A percentile compares a stretch with the other conserved stretches of the same genome.
Evolutionary conservation across 2,888 invertebrate genomes (phyloP).

Genomic region (Parnassius mnemosyne): DNA sequence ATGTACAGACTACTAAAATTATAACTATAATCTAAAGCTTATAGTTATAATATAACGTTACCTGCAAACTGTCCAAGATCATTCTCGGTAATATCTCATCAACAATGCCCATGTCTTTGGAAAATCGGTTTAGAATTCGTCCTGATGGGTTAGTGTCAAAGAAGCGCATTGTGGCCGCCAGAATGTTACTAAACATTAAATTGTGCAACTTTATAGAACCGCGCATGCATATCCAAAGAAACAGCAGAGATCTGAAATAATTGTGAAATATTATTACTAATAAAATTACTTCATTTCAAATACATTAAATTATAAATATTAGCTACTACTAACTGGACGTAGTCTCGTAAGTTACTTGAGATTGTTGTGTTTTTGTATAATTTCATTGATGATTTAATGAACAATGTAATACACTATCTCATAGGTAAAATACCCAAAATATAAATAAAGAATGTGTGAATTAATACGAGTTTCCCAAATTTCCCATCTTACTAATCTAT

Average conservation of each 20-base stretch:
- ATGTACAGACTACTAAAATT: background rate
- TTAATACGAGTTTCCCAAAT: too few relatives aligned
- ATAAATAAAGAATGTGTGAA: too few relatives aligned
- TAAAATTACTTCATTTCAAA: too few relatives aligned
- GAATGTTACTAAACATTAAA: conserved; percentile 87
- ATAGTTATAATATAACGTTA: conserved; percentile 30
- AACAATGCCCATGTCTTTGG: conserved; percentile 90
- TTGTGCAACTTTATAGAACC: conserved; percentile 88
- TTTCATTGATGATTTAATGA: too few relatives aligned
- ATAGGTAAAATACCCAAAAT: too few relatives aligned
- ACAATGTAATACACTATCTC: too few relatives aligned
- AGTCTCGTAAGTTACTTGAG: too few relatives aligned
- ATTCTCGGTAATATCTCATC: conserved; percentile 86
- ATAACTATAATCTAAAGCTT: background rate
- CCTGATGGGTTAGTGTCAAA: conserved; percentile 93
- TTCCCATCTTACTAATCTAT: too few relatives aligned
- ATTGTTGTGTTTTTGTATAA: too few relatives aligned
- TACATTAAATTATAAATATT: too few relatives aligned
- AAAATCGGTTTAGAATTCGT: conserved; percentile 90
- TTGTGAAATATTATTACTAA: background rate
- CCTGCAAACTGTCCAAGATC: conserved; percentile 84
- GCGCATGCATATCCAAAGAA: conserved; percentile 87
- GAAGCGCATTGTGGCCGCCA: conserved; percentile 89
- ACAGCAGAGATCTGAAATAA: conserved; percentile 82
- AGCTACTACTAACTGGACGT: too few relatives aligned